Conservation (phyloP, 1,140 invertebrate species). For the Drosophila elegans region DNA sequence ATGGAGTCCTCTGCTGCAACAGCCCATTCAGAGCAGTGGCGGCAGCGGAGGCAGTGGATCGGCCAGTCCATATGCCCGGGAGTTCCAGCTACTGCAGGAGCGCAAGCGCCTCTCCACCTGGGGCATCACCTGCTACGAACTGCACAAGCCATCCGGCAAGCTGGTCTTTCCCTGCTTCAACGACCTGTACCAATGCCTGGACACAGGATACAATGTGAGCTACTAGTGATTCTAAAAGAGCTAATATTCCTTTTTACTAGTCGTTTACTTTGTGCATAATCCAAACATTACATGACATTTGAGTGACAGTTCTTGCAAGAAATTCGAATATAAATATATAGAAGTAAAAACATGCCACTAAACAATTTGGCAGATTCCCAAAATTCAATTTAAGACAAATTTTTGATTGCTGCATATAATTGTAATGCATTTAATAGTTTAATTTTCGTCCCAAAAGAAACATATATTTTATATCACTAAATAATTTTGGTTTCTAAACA, state of each 20-base stretch:
- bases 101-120: slow-evolving; percentile 94
- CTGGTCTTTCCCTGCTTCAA: slow-evolving; percentile 96
- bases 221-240: neutral
- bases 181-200: slow-evolving; percentile 92
- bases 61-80: slow-evolving; percentile 88
- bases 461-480: too few species aligned
- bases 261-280: too few species aligned
- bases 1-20: slow-evolving; percentile 90
- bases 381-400: too few species aligned
- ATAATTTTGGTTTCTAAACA: too few species aligned
- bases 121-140: slow-evolving; percentile 97
- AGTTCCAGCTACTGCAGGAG: slow-evolving; percentile 96
- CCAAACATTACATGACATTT: too few species aligned
- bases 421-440: too few species aligned
- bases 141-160: slow-evolving; percentile 91
- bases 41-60: slow-evolving; percentile 79
- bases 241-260: neutral
- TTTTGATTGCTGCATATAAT: too few species aligned
- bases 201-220: slow-evolving; percentile 89
- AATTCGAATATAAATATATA: too few species aligned
- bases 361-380: too few species aligned
- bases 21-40: slow-evolving; percentile 88
- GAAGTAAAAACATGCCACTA: too few species aligned
- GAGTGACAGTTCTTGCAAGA: too few species aligned
- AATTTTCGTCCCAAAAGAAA: too few species aligned